Conservation (phyloP, 2,797 vertebrate species). For the Enteromius radiatus region DNA sequence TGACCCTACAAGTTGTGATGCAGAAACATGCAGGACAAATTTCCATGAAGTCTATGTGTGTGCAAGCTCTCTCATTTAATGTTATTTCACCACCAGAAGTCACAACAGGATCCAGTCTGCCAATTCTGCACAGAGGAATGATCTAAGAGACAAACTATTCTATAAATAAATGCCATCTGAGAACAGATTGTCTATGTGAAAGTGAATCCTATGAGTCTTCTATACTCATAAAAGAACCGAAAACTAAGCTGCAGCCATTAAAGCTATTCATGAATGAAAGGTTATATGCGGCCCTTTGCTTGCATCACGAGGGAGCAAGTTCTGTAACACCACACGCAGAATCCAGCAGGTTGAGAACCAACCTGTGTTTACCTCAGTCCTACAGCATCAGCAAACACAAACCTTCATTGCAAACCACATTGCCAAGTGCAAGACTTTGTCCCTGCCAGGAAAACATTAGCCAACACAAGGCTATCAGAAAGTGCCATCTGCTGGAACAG, state of each 20-base stretch:
- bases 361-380: slow-evolving; percentile 47
- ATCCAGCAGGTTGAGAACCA: slow-evolving; percentile 43
- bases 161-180: slow-evolving; percentile 35
- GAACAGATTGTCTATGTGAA: slow-evolving; percentile 37
- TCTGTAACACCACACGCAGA: slow-evolving; percentile 7
- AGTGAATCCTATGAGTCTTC: neutral
- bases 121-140: slow-evolving; percentile 12
- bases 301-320: slow-evolving; percentile 11
- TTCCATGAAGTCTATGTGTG: neutral
- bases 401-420: slow-evolving; percentile 27
- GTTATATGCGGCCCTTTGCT: neutral
- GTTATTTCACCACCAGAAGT: neutral
- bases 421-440: slow-evolving; percentile 54
- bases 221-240: neutral
- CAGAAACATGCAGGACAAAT: neutral
- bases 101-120: slow-evolving; percentile 18
- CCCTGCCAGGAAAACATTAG: slow-evolving; percentile 58
- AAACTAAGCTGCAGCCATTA: slow-evolving; percentile 1
- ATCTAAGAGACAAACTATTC: slow-evolving; percentile 34
- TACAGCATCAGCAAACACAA: slow-evolving; percentile 41
- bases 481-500: slow-evolving; percentile 68
- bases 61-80: neutral
- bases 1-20: neutral
- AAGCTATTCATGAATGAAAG: slow-evolving; percentile 17
- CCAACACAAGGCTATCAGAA: slow-evolving; percentile 63